These are phyloP conservation scores for Crypturellus undulatus DNA, from an alignment of 2,113 vertebrate species.

Conservation along the genomic window DNA sequence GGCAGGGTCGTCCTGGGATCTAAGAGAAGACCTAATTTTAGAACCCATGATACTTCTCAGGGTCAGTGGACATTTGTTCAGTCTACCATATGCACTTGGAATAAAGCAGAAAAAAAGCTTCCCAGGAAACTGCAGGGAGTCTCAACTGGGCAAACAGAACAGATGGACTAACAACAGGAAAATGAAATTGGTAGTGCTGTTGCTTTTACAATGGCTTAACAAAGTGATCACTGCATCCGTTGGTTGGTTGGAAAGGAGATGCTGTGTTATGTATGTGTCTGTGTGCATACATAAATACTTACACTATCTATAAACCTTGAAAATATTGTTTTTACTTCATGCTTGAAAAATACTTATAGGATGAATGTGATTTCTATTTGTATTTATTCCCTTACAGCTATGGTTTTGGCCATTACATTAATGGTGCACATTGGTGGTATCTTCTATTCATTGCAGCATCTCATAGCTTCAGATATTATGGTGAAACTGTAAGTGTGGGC, in stretches of 20 bases:
- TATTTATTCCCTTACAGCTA: neutral
- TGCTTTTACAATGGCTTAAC: neutral
- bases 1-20: neutral
- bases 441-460: neutral
- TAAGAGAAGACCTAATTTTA: constrained; percentile 14
- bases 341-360: neutral
- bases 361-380: neutral
- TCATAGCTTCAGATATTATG: neutral
- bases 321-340: neutral
- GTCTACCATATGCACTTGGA: neutral
- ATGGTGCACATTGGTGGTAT: neutral
- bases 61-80: neutral
- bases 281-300: neutral
- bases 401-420: neutral
- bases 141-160: neutral
- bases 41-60: neutral
- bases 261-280: neutral
- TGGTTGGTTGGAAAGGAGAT: neutral
- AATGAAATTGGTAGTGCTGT: neutral
- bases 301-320: neutral
- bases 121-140: neutral
- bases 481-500: neutral
- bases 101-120: neutral
- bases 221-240: neutral
- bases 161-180: neutral